Evolutionary conservation across 2,797 vertebrate species (phyloP).

Genomic region (Parauchenoglanis ngamensis): DNA sequence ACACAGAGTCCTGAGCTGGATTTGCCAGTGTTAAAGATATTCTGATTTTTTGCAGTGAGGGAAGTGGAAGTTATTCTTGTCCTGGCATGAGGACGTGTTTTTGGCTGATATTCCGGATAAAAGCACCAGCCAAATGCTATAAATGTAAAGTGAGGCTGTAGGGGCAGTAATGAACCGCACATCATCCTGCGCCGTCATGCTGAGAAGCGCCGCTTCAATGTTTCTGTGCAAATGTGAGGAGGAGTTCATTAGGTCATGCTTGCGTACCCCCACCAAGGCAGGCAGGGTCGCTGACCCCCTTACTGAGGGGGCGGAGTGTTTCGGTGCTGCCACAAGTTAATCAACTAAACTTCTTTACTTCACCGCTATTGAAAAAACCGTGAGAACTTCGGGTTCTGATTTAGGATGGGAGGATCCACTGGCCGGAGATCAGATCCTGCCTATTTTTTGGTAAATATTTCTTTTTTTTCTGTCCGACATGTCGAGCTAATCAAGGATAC

Average conservation of each 20-base stretch:
- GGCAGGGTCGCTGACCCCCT: background rate
- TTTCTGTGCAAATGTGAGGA: background rate
- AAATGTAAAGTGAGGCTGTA: constrained; percentile 9
- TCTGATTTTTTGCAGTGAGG: background rate
- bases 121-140: background rate
- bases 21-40: background rate
- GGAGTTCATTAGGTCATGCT: background rate
- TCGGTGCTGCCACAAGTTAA: background rate
- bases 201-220: background rate
- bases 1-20: too few relatives aligned
- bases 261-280: background rate
- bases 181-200: background rate
- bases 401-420: background rate
- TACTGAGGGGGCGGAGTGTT: background rate
- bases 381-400: background rate
- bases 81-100: background rate
- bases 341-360: background rate
- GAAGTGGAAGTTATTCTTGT: constrained; percentile 7
- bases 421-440: background rate
- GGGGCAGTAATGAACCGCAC: background rate
- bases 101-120: background rate
- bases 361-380: background rate
- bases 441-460: background rate
- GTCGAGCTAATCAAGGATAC: background rate
- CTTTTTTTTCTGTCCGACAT: background rate